These are phyloP conservation scores for Drosophila falleni DNA, from an alignment of 2,888 invertebrate species.

Conservation along the genomic window DNA sequence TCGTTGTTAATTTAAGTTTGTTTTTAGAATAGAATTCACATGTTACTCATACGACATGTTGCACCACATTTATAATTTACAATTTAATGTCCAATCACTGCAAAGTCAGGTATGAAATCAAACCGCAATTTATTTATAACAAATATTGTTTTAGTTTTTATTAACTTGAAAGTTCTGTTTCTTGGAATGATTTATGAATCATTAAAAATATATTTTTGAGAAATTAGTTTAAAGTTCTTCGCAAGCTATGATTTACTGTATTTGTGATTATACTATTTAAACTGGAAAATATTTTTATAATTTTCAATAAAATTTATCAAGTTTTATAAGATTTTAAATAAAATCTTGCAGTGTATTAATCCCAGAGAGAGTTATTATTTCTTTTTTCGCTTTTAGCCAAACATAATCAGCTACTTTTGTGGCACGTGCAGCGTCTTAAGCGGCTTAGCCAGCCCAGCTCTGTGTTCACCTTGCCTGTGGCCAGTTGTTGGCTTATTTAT, in stretches of 20 bases:
- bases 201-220: background rate
- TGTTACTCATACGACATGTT: constrained; percentile 59
- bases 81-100: background rate
- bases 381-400: background rate
- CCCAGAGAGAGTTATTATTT: constrained; percentile 4
- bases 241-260: background rate
- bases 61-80: constrained; percentile 20
- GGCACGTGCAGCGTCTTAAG: constrained; percentile 55
- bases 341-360: background rate
- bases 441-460: constrained; percentile 32
- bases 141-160: background rate
- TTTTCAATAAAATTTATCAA: no score
- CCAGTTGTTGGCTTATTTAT: constrained; percentile 13
- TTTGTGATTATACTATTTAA: background rate
- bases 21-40: constrained; percentile 35
- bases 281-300: background rate
- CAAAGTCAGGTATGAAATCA: constrained; percentile 9
- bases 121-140: background rate
- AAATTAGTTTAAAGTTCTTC: background rate
- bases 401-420: constrained; percentile 11
- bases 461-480: constrained; percentile 45
- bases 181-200: constrained; percentile 3
- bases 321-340: background rate
- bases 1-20: constrained; percentile 32
- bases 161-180: constrained; percentile 3